Evolutionary conservation across 2,888 invertebrate species (phyloP).

Genomic region (Odontocerum albicorne): DNA sequence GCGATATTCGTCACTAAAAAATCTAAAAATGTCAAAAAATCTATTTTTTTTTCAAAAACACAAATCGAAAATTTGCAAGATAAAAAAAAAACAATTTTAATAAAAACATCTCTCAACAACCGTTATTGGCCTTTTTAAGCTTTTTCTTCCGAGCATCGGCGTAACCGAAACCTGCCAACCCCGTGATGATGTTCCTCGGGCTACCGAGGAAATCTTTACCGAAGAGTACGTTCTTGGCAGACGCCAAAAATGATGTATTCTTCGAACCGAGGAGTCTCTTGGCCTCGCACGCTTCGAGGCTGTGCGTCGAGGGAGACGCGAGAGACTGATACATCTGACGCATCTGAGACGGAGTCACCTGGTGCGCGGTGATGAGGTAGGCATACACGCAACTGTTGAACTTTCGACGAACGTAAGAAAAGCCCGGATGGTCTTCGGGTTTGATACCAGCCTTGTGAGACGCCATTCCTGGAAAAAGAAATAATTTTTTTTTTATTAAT

Average conservation of each 20-base stretch:
- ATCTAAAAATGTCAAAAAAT: too few relatives aligned
- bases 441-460: conserved; percentile 59
- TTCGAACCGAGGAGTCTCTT: not conserved
- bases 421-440: conserved; percentile 66
- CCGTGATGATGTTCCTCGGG: conserved; percentile 27
- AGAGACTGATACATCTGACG: conserved; percentile 18
- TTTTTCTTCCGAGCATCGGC: conserved; percentile 22
- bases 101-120: conserved; percentile 16
- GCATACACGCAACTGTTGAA: conserved; percentile 24
- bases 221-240: conserved; percentile 1
- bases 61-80: too few relatives aligned
- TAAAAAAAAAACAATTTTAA: too few relatives aligned
- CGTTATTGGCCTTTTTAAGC: conserved; percentile 21
- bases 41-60: too few relatives aligned
- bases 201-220: conserved; percentile 19
- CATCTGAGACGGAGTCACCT: conserved; percentile 26
- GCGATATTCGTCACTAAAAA: too few relatives aligned
- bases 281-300: conserved; percentile 19
- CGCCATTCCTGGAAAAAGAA: conserved; percentile 58
- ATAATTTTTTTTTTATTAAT: too few relatives aligned
- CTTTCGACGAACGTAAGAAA: conserved; percentile 52
- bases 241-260: not conserved
- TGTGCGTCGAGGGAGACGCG: conserved; percentile 3
- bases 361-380: conserved; percentile 31
- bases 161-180: conserved; percentile 23